A percentile compares a stretch with the other conserved stretches of the same genome.
phyloP scores from a whole-genome alignment of 1,140 invertebrate genomes.

The Berghia stephanieae region DNA sequence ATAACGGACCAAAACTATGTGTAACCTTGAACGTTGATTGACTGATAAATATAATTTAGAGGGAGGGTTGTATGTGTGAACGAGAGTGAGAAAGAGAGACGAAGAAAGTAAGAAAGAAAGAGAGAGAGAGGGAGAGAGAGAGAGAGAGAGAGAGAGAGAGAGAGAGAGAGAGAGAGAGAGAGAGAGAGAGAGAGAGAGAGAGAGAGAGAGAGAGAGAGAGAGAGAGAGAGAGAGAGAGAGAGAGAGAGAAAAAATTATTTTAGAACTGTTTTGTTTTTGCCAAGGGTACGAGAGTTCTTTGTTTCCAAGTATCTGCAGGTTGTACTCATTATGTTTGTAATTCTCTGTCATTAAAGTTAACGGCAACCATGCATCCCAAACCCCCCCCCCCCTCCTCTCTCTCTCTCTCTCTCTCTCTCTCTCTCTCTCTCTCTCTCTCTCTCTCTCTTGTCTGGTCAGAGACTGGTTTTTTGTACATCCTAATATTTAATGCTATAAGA shows the following conservation, averaged over 20 bases:
- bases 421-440: slow-evolving; percentile 10
- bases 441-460: slow-evolving; percentile 5
- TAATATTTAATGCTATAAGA: too few relatives aligned
- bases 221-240: slow-evolving; percentile 3
- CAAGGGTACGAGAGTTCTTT: too few relatives aligned
- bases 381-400: background rate
- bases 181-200: background rate
- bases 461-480: too few relatives aligned
- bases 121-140: background rate
- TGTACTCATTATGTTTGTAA: too few relatives aligned
- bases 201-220: slow-evolving; percentile 18
- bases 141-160: background rate
- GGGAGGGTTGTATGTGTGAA: background rate
- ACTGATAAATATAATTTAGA: background rate
- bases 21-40: background rate
- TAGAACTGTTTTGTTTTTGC: too few relatives aligned
- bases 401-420: slow-evolving; percentile 9
- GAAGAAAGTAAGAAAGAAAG: background rate
- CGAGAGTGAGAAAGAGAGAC: background rate
- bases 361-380: background rate
- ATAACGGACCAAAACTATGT: too few relatives aligned
- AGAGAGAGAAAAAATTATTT: slow-evolving; percentile 23
- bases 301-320: too few relatives aligned
- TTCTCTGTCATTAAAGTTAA: background rate
- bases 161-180: background rate